Percentiles rank a stretch among this genome's conserved stretches.
These are phyloP conservation scores for Tuberolachnus salignus DNA, from an alignment of 2,888 invertebrate species.

Conservation along the genomic window DNA sequence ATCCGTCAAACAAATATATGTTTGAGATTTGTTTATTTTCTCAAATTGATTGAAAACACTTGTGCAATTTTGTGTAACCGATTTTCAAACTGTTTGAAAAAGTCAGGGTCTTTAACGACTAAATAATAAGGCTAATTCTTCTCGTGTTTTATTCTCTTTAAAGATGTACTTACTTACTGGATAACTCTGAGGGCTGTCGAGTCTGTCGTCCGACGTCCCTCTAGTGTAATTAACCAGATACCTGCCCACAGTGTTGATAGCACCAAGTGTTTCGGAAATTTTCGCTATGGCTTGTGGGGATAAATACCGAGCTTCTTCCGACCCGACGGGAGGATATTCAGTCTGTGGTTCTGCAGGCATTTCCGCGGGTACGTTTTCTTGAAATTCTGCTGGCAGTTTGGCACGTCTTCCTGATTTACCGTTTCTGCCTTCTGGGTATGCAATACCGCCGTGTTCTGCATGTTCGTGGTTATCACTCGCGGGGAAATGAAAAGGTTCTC, in stretches of 20 bases:
- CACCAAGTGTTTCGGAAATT: conserved; percentile 73
- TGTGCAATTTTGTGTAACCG: too few species aligned
- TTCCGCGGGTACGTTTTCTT: conserved; percentile 2
- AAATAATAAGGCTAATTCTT: not conserved
- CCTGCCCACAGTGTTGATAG: conserved; percentile 83
- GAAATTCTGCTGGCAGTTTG: conserved; percentile 40
- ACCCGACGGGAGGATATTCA: conserved; percentile 27
- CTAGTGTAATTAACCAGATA: conserved; percentile 83
- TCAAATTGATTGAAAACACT: too few species aligned
- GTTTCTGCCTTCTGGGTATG: conserved; percentile 25
- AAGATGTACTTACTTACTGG: conserved; percentile 55
- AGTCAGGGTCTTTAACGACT: not conserved
- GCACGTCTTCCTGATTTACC: conserved; percentile 44
- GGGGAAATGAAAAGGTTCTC: conserved; percentile 38
- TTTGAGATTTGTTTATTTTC: not conserved
- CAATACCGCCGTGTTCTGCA: not conserved
- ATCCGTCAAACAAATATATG: not conserved
- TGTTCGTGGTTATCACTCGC: not conserved
- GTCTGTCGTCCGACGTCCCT: conserved; percentile 59
- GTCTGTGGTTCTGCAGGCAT: not conserved
- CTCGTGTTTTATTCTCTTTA: conserved; percentile 24
- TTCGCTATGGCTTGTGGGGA: conserved; percentile 62
- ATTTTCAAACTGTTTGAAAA: not conserved
- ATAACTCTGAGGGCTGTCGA: conserved; percentile 44
- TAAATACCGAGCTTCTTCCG: conserved; percentile 58